Conservation (phyloP, 2,113 vertebrate genomes). For the Octodon degus region DNA sequence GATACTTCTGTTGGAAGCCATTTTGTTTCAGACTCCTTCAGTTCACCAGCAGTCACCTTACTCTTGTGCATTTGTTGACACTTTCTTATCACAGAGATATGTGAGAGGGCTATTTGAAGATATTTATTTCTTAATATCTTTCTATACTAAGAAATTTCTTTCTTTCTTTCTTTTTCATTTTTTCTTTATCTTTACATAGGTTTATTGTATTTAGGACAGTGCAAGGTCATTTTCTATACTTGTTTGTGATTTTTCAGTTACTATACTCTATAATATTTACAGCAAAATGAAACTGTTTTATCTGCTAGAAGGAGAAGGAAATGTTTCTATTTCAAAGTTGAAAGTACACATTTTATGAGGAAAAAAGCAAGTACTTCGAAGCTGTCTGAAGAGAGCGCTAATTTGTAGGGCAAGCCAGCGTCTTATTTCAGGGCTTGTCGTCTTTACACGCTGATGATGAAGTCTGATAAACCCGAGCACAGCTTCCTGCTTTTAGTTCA, state of each 20-base stretch:
- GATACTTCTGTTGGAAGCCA: not conserved
- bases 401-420: not conserved
- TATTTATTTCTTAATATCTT: not conserved
- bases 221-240: slow-evolving; percentile 45
- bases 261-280: not conserved
- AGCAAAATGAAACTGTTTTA: slow-evolving; percentile 1
- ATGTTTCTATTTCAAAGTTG: slow-evolving; percentile 21
- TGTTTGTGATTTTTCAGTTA: slow-evolving; percentile 57
- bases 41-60: not conserved
- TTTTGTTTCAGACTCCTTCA: not conserved
- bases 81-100: not conserved
- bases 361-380: slow-evolving; percentile 13
- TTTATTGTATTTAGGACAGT: slow-evolving; percentile 51
- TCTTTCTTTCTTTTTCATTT: no score
- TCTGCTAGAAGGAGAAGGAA: slow-evolving; percentile 26
- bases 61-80: not conserved
- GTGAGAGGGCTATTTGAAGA: not conserved
- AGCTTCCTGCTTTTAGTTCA: not conserved
- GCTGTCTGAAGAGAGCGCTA: not conserved
- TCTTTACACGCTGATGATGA: slow-evolving; percentile 44
- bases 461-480: not conserved
- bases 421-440: slow-evolving; percentile 37
- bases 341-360: slow-evolving; percentile 45
- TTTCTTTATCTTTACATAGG: not conserved
- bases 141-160: no score